phyloP scores from a whole-genome alignment of 1,140 invertebrate genomes.

The Trichonephila clavata region DNA sequence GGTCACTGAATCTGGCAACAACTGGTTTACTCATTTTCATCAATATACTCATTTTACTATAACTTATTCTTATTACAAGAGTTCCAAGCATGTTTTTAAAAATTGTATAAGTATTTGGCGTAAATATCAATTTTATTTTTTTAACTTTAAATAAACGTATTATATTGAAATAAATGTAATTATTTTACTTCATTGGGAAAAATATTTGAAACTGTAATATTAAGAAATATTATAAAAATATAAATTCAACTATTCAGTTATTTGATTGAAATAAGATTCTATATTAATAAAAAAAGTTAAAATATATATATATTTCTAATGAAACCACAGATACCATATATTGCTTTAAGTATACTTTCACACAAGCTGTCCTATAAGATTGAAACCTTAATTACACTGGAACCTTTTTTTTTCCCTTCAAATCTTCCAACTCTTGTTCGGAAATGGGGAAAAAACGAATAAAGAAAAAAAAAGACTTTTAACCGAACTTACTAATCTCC shows the following conservation, averaged over 20 bases:
- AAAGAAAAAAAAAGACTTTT: background rate
- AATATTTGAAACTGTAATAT: background rate
- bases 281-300: too few relatives aligned
- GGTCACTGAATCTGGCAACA: too few relatives aligned
- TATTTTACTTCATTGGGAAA: background rate
- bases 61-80: too few relatives aligned
- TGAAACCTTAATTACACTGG: background rate
- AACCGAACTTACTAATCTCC: slow-evolving; percentile 23
- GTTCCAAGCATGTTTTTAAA: too few relatives aligned
- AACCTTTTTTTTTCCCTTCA: background rate
- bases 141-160: too few relatives aligned
- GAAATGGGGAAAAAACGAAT: background rate
- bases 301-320: background rate
- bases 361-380: background rate
- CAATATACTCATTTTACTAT: too few relatives aligned
- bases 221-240: too few relatives aligned
- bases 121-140: too few relatives aligned
- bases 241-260: too few relatives aligned
- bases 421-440: background rate
- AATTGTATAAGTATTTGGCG: too few relatives aligned
- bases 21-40: too few relatives aligned
- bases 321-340: background rate
- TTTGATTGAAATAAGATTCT: too few relatives aligned
- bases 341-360: background rate
- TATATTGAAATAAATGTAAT: background rate